Evolutionary conservation across 2,113 vertebrate genomes (phyloP).

Genomic region (Hyla sarda): DNA sequence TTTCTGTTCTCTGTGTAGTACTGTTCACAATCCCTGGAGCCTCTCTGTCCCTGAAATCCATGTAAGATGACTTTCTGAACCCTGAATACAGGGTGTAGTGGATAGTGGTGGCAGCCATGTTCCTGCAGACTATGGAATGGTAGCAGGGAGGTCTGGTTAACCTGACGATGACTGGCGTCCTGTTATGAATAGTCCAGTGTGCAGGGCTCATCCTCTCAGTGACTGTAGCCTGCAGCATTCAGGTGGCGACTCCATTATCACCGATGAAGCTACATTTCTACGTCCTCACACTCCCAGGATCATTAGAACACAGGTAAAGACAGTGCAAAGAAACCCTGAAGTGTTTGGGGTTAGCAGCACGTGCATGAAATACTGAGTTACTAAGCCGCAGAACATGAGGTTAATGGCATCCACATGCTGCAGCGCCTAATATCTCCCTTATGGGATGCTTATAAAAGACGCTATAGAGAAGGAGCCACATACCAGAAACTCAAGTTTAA

Average conservation of each 20-base stretch:
- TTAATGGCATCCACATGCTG: conserved; percentile 78
- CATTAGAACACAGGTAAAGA: conserved; percentile 65
- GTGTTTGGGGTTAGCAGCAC: conserved; percentile 66
- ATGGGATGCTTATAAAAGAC: conserved; percentile 74
- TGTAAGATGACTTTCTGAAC: not conserved
- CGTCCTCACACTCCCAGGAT: conserved; percentile 63
- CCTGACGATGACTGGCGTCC: conserved; percentile 37
- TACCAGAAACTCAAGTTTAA: conserved; percentile 35
- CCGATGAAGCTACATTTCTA: conserved; percentile 58
- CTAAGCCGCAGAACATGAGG: conserved; percentile 69
- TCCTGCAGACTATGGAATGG: conserved; percentile 18
- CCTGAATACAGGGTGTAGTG: not conserved
- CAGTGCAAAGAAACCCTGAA: conserved; percentile 69
- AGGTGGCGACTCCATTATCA: conserved; percentile 53
- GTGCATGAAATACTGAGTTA: conserved; percentile 48
- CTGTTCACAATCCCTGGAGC: not conserved
- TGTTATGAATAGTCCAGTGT: conserved; percentile 60
- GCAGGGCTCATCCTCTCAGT: conserved; percentile 55
- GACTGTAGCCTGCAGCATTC: conserved; percentile 62
- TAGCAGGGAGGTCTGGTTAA: conserved; percentile 33
- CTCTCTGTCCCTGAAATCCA: not conserved
- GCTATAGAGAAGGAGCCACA: conserved; percentile 24
- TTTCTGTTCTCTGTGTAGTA: not conserved
- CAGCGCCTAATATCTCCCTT: conserved; percentile 66
- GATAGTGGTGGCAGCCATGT: not conserved